Evolutionary conservation across 2,113 vertebrate species (phyloP).

Genomic region (Zosterops pallidus): DNA sequence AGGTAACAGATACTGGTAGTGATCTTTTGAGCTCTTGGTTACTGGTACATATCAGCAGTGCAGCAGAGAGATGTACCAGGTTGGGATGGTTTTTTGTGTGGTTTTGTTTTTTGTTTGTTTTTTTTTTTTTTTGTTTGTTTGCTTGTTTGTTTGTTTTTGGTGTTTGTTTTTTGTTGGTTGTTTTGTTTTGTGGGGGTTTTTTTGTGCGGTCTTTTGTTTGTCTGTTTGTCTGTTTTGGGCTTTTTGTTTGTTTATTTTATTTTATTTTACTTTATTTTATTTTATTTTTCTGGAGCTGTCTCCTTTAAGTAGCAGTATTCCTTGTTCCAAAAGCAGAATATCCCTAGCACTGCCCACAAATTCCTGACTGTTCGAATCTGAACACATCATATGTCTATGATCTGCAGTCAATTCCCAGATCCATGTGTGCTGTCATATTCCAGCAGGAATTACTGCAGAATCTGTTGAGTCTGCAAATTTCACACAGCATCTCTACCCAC

Average conservation of each 20-base stretch:
- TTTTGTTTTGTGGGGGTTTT: accelerated
- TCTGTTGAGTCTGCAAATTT: conserved; percentile 1
- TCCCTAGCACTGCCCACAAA: background rate
- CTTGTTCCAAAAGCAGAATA: background rate
- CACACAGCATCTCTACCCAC: background rate
- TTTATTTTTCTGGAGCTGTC: background rate
- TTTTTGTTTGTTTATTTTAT: background rate
- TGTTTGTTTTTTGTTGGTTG: background rate
- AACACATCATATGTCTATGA: background rate
- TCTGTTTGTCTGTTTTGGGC: too few relatives aligned
- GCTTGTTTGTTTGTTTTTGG: background rate
- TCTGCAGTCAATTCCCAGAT: background rate
- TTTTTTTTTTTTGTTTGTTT: background rate
- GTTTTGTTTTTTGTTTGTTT: background rate
- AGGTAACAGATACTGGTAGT: background rate
- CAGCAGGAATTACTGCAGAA: background rate
- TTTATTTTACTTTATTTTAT: background rate
- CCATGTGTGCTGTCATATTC: background rate
- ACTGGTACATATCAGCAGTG: background rate
- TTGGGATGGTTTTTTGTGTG: background rate
- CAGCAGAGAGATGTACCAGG: background rate
- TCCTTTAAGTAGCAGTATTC: background rate
- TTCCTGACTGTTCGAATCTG: background rate
- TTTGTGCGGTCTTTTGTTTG: background rate
- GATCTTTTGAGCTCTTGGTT: background rate